Conservation (phyloP, 2,888 invertebrate species). For the Amorpha juglandis region DNA sequence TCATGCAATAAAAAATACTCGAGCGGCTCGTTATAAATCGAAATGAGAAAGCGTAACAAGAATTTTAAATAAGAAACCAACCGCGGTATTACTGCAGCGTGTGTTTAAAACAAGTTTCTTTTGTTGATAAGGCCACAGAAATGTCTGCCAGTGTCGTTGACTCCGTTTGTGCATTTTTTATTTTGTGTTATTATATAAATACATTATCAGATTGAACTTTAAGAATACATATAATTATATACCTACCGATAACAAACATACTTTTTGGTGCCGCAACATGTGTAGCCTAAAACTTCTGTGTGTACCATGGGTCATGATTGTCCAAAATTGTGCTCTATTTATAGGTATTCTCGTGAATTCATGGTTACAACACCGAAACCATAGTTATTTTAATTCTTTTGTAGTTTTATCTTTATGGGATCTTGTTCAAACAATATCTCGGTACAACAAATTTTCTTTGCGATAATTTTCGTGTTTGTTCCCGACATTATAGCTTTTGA, state of each 20-base stretch:
- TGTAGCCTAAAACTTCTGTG: too few species aligned
- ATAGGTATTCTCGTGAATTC: not conserved
- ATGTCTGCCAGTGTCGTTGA: slow-evolving; percentile 67
- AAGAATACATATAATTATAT: not conserved
- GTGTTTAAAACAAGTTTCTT: slow-evolving; percentile 74
- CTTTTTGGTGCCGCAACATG: not conserved
- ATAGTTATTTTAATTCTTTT: not conserved
- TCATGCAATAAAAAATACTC: slow-evolving; percentile 45
- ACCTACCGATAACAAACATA: not conserved
- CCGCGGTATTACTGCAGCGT: slow-evolving; percentile 59
- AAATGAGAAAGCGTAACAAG: slow-evolving; percentile 74
- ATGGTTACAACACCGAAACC: not conserved
- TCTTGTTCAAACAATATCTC: slow-evolving; percentile 26
- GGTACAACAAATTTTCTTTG: slow-evolving; percentile 1
- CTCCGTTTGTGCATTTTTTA: slow-evolving; percentile 43
- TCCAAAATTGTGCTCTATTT: not conserved
- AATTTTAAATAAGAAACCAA: slow-evolving; percentile 65
- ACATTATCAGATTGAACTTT: slow-evolving; percentile 24
- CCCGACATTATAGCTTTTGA: slow-evolving; percentile 28
- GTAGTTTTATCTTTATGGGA: slow-evolving; percentile 8
- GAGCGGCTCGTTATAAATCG: slow-evolving; percentile 57
- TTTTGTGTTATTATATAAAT: slow-evolving; percentile 27
- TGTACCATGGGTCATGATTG: not conserved
- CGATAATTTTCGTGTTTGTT: slow-evolving; percentile 23
- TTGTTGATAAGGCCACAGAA: slow-evolving; percentile 72